Percentiles rank a stretch among this genome's conserved stretches.
Evolutionary conservation across 2,888 invertebrate genomes (phyloP).

Genomic region (Papilio protenor): DNA sequence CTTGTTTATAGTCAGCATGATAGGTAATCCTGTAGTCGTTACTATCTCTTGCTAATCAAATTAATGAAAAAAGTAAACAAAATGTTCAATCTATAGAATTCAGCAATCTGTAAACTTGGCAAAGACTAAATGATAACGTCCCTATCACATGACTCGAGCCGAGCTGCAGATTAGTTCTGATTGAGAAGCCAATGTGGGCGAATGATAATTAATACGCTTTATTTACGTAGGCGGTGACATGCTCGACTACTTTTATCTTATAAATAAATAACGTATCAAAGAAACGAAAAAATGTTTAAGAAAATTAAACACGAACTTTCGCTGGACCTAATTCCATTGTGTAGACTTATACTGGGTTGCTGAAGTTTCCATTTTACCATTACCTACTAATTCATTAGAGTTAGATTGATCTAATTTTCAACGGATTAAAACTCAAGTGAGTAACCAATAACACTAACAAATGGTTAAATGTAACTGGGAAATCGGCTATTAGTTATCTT

Average conservation of each 20-base stretch:
- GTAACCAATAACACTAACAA: too few relatives aligned
- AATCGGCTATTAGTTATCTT: too few relatives aligned
- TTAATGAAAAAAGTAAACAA: slow-evolving; percentile 3
- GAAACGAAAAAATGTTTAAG: background rate
- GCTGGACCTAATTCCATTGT: background rate
- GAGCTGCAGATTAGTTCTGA: slow-evolving; percentile 59
- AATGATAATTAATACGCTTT: slow-evolving; percentile 54
- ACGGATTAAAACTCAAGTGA: too few relatives aligned
- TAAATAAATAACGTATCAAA: slow-evolving; percentile 16
- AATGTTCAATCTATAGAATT: background rate
- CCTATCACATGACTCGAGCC: slow-evolving; percentile 58
- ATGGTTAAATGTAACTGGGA: too few relatives aligned
- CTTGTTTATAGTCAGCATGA: too few relatives aligned
- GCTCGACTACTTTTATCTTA: slow-evolving; percentile 36
- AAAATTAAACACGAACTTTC: background rate
- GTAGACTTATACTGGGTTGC: too few relatives aligned
- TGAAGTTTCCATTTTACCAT: too few relatives aligned
- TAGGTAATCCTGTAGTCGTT: too few relatives aligned
- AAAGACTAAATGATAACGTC: slow-evolving; percentile 47
- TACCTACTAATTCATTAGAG: too few relatives aligned
- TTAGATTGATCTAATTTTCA: too few relatives aligned
- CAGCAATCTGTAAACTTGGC: slow-evolving; percentile 52
- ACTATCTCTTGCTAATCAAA: too few relatives aligned
- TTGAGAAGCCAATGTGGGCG: slow-evolving; percentile 60
- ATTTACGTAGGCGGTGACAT: slow-evolving; percentile 47